These are phyloP conservation scores for Caenorhabditis sp. DNA, from an alignment of 2,888 invertebrate species.

Conservation along the genomic window DNA sequence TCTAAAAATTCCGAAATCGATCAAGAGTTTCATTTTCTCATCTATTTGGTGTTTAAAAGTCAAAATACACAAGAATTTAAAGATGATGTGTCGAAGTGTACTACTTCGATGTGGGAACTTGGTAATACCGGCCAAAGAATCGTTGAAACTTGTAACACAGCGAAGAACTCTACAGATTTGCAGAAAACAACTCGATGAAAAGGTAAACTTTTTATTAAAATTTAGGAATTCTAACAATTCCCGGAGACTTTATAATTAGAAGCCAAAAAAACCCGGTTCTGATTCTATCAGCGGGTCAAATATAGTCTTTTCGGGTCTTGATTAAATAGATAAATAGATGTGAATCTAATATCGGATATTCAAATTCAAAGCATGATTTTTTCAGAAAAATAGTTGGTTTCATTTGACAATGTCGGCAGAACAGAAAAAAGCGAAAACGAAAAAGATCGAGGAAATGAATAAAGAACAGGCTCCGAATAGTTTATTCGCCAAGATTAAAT, in stretches of 20 bases:
- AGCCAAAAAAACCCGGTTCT: too few relatives aligned
- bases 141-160: neutral
- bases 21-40: neutral
- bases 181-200: conserved; percentile 7
- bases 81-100: conserved; percentile 1
- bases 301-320: too few relatives aligned
- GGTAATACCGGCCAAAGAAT: neutral
- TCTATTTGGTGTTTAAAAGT: neutral
- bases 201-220: conserved; percentile 3
- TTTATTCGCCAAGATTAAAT: conserved; percentile 65
- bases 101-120: neutral
- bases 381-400: conserved; percentile 42
- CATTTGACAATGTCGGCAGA: conserved; percentile 61
- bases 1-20: neutral
- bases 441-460: conserved; percentile 53
- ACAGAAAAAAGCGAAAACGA: conserved; percentile 54
- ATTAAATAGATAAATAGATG: too few relatives aligned
- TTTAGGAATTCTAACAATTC: conserved; percentile 6
- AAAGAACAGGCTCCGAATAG: conserved; percentile 59
- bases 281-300: too few relatives aligned
- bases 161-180: neutral
- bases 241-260: too few relatives aligned
- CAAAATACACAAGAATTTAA: neutral
- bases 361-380: too few relatives aligned
- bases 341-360: too few relatives aligned